Conservation (phyloP, 1,140 invertebrate genomes). For the Nixonia krombeini region DNA sequence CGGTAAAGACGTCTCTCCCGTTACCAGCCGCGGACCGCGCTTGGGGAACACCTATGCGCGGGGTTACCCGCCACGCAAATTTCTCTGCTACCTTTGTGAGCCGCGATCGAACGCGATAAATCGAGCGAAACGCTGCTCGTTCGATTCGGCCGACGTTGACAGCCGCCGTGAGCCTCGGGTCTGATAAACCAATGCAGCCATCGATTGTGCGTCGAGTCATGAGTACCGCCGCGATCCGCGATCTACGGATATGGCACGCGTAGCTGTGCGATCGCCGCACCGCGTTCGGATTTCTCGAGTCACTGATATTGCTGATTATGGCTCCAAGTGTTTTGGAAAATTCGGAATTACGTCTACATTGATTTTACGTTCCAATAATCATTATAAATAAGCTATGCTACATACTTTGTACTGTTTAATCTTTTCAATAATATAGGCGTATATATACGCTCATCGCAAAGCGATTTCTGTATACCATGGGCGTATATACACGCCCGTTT, state of each 20-base stretch:
- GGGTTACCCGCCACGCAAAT: slow-evolving; percentile 37
- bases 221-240: slow-evolving; percentile 16
- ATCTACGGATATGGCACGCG: slow-evolving; percentile 10
- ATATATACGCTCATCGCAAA: no score
- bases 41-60: slow-evolving; percentile 35
- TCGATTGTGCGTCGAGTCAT: slow-evolving; percentile 11
- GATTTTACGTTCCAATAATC: no score
- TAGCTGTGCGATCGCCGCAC: no score
- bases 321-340: no score
- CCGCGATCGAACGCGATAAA: slow-evolving; percentile 25
- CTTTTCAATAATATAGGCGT: no score
- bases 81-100: slow-evolving; percentile 17
- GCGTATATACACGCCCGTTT: no score
- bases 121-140: slow-evolving; percentile 12
- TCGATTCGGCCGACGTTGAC: slow-evolving; percentile 35
- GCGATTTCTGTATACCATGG: no score
- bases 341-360: no score
- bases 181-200: slow-evolving; percentile 4
- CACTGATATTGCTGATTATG: no score
- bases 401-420: no score
- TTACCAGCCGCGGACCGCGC: slow-evolving; percentile 56
- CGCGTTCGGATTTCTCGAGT: slow-evolving; percentile 21
- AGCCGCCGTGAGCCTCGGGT: slow-evolving; percentile 12
- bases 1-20: slow-evolving; percentile 72
- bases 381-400: no score